Base-by-base conservation (phyloP, 2,113 vertebrate genomes). In the Microcebus griseorufus region DNA sequence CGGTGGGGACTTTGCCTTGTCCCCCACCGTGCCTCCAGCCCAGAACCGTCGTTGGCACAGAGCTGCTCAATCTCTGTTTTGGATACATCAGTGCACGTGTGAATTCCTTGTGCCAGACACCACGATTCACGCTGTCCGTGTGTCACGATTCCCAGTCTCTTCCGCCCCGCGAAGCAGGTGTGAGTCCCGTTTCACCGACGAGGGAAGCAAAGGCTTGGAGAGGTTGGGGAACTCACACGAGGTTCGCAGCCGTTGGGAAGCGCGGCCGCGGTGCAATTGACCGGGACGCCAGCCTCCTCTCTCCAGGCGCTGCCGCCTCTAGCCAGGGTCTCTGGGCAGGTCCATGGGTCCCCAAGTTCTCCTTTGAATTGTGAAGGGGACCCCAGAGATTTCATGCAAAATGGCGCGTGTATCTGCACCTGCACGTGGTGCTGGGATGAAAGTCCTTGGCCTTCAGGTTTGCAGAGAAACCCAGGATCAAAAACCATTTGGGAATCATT, bases 51-150 rank as follows among this genome's bases (percentile, higher is more conserved):
- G 22, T 58, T 5, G n/a, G 45, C 89, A 65, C 3, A 0, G 0
- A n/a, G n/a, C 32, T 48, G 16, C 37, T 72, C 60, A 1, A 2
- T 6, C 1, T 3, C 0, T 3, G 9, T 32, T 29, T 73, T 11
- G 27, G 20, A 84, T 13, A 45, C 45, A 37, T 9, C 2, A 2
- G 16, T 7, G 48, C 4, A 0, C 20, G 12, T 14, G 0, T 14
- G 34, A 72, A 6, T 17, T 20, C 2, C 0, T 6, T 2, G 55
- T 18, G 34, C 72, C 62, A 7, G 75, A 64, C 39, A 32, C 39
- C 17, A 17, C 16, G 8, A 9, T 10, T 12, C 25, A 0, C 84
- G 22, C 39, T 7, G 65, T 18, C n/a, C 42, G 5, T 5, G 27
- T 37, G 32, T 75, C 12, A 5, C 39, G 27, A 6, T 14, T 18